Evolutionary conservation across 1,140 invertebrate species (phyloP).

Genomic region (Listronotus bonariensis): DNA sequence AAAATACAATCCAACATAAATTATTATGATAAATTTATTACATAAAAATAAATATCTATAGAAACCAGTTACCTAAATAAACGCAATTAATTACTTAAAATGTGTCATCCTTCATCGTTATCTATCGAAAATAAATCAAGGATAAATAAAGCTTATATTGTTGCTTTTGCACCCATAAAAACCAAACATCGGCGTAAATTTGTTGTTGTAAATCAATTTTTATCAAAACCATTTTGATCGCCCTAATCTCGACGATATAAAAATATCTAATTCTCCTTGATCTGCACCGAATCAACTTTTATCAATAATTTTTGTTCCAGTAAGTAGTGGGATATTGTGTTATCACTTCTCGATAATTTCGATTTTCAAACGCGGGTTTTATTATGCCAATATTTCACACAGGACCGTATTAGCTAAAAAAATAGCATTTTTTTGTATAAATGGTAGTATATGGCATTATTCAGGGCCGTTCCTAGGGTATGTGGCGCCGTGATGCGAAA

Average conservation of each 20-base stretch:
- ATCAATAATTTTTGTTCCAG: conserved; percentile 38
- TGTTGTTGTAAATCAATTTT: conserved; percentile 33
- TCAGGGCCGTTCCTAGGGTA: no score
- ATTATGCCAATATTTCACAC: no score
- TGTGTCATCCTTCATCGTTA: conserved; percentile 23
- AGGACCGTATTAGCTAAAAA: no score
- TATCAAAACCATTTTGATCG: conserved; percentile 33
- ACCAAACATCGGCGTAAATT: conserved; percentile 23
- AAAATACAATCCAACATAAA: no score
- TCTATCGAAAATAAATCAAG: conserved; percentile 26
- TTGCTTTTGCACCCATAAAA: conserved; percentile 24
- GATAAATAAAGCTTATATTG: conserved; percentile 29
- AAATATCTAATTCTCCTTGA: conserved; percentile 34
- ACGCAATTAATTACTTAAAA: no score
- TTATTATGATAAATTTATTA: no score
- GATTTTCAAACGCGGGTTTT: background rate
- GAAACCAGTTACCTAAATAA: no score
- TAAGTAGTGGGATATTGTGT: conserved; percentile 23
- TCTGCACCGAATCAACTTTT: conserved; percentile 28
- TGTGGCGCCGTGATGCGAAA: no score
- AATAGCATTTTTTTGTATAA: no score
- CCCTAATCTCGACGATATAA: conserved; percentile 35
- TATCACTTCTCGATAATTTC: conserved; percentile 16
- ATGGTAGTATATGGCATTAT: no score
- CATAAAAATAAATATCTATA: no score